phyloP scores from a whole-genome alignment of 2,797 vertebrate species.

The Acanthurus tractus region DNA sequence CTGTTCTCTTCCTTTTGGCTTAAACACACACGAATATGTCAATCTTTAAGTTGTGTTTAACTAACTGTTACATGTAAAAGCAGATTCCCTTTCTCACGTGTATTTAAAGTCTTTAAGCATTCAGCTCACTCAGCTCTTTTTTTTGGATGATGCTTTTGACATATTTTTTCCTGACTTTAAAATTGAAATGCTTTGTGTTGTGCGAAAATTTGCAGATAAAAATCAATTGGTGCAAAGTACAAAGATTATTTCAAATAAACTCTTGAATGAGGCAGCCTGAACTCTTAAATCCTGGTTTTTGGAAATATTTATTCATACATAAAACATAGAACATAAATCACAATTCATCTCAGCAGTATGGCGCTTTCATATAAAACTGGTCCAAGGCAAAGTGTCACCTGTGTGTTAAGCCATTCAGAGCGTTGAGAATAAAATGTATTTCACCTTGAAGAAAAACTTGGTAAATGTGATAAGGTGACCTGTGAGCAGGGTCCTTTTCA shows the following conservation, averaged over 20 bases:
- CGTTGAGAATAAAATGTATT: slow-evolving; percentile 28
- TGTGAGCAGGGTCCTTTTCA: slow-evolving; percentile 27
- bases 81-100: neutral
- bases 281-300: slow-evolving; percentile 11
- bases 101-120: neutral
- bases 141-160: too few species aligned
- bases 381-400: slow-evolving; percentile 39
- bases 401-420: slow-evolving; percentile 8
- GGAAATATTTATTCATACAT: slow-evolving; percentile 20
- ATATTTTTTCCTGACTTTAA: too few species aligned
- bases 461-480: slow-evolving; percentile 57
- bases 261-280: neutral
- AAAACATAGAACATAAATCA: slow-evolving; percentile 33
- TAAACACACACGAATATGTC: neutral
- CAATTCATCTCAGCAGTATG: slow-evolving; percentile 49
- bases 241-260: neutral
- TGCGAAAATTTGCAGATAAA: neutral
- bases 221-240: neutral
- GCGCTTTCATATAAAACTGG: slow-evolving; percentile 51
- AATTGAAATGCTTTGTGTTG: neutral
- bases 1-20: neutral
- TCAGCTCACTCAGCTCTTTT: neutral
- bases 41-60: neutral
- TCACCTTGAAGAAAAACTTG: slow-evolving; percentile 64
- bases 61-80: neutral